These are phyloP conservation scores for Leptothorax acervorum DNA, from an alignment of 2,888 invertebrate species.

Conservation along the genomic window DNA sequence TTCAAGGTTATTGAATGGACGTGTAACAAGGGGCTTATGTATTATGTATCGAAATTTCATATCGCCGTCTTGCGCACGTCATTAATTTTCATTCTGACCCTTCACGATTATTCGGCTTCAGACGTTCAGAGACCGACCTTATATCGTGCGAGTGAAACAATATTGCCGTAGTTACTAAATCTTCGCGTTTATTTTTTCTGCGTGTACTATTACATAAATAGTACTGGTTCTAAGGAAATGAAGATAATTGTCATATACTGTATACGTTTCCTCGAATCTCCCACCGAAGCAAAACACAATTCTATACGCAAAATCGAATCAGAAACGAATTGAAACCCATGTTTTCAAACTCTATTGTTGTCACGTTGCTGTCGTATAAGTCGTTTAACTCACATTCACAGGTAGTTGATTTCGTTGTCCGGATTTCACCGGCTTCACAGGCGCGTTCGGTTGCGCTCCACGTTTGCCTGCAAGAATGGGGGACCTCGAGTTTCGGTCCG, in stretches of 20 bases:
- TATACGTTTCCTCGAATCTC: neutral
- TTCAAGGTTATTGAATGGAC: slow-evolving; percentile 11
- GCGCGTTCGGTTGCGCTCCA: slow-evolving; percentile 74
- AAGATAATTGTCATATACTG: neutral
- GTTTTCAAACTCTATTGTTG: slow-evolving; percentile 66
- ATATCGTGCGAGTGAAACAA: neutral
- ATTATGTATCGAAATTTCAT: slow-evolving; percentile 28
- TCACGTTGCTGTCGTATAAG: slow-evolving; percentile 52
- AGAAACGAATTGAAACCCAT: slow-evolving; percentile 61
- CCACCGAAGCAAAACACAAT: neutral
- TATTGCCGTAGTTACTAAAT: neutral
- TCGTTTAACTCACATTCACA: slow-evolving; percentile 80
- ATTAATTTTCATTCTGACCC: slow-evolving; percentile 25
- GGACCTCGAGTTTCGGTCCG: slow-evolving; percentile 27
- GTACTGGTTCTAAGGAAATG: neutral
- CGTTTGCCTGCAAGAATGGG: slow-evolving; percentile 62
- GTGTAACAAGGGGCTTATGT: neutral
- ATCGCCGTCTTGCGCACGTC: neutral
- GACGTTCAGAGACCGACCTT: neutral
- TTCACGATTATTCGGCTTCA: neutral
- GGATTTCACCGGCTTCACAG: slow-evolving; percentile 73
- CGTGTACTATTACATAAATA: neutral
- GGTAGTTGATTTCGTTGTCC: slow-evolving; percentile 82
- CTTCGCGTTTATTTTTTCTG: neutral
- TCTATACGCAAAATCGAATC: slow-evolving; percentile 19